A percentile compares a stretch with the other conserved stretches of the same genome.
Evolutionary conservation across 2,113 vertebrate genomes (phyloP).

Genomic region (Dicerorhinus sumatrensis): DNA sequence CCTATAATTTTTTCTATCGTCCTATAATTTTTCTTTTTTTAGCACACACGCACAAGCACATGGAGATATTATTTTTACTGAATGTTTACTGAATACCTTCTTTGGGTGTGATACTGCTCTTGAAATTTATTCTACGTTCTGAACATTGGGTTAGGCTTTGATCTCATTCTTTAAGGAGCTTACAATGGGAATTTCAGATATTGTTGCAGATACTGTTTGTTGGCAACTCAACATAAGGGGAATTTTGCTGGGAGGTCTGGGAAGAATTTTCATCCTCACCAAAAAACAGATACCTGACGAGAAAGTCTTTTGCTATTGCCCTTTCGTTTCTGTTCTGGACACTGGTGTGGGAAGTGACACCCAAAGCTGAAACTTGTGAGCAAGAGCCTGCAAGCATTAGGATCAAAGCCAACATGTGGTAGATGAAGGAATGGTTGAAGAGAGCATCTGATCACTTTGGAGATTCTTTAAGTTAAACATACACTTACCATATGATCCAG

Average conservation of each 20-base stretch:
- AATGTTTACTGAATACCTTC: not conserved
- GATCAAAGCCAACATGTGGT: not conserved
- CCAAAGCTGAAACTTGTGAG: not conserved
- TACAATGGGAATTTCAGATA: not conserved
- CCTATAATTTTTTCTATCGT: not conserved
- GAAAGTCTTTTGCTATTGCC: not conserved
- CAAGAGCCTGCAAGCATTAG: not conserved
- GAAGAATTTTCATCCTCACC: not conserved
- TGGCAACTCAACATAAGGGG: not conserved
- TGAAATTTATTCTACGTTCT: not conserved
- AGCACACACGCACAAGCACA: not conserved
- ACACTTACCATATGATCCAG: not conserved
- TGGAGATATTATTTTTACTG: not conserved
- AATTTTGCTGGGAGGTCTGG: not conserved
- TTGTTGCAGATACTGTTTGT: not conserved
- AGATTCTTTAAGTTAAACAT: not conserved
- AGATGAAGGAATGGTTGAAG: not conserved
- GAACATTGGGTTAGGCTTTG: not conserved
- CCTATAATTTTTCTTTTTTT: not conserved
- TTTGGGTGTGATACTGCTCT: not conserved
- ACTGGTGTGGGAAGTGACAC: not conserved
- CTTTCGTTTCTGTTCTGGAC: not conserved
- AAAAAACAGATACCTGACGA: not conserved
- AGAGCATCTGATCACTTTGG: not conserved
- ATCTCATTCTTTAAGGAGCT: conserved; percentile 2